Evolutionary conservation across 2,113 vertebrate species (phyloP).

Genomic region (Argyrosomus japonicus): DNA sequence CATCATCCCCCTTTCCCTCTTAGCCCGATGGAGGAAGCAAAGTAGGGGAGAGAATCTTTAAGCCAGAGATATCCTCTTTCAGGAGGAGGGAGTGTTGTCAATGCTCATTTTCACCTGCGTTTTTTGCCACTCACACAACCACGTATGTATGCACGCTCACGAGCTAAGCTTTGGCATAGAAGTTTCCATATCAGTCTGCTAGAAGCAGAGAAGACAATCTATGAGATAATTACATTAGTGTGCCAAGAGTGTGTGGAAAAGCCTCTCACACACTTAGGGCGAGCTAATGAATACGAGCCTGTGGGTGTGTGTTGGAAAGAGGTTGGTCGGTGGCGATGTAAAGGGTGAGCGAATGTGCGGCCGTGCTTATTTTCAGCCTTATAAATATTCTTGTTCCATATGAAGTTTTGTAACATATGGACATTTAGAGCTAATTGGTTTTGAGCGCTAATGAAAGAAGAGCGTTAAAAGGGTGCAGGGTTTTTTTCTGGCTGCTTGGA

Average conservation of each 20-base stretch:
- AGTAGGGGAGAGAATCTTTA: conserved; percentile 51
- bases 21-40: conserved; percentile 21
- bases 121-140: conserved; percentile 10
- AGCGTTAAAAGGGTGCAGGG: conserved; percentile 9
- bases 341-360: conserved; percentile 6
- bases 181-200: conserved; percentile 76
- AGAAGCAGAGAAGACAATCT: conserved; percentile 35
- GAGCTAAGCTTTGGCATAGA: conserved; percentile 19
- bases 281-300: conserved; percentile 54
- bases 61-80: conserved; percentile 70
- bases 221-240: conserved; percentile 71
- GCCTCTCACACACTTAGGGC: conserved; percentile 49
- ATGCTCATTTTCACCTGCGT: conserved; percentile 44
- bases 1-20: conserved; percentile 66
- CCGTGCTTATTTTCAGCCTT: conserved; percentile 44
- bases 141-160: background rate
- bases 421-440: conserved; percentile 30
- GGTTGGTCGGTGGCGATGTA: background rate
- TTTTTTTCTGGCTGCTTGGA: conserved; percentile 9
- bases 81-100: conserved; percentile 3
- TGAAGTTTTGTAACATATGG: conserved; percentile 43
- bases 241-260: conserved; percentile 42
- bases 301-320: conserved; percentile 42
- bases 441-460: conserved; percentile 26
- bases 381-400: conserved; percentile 53